Conservation (phyloP, 2,888 invertebrate genomes). For the Ephialtes manifestator region DNA sequence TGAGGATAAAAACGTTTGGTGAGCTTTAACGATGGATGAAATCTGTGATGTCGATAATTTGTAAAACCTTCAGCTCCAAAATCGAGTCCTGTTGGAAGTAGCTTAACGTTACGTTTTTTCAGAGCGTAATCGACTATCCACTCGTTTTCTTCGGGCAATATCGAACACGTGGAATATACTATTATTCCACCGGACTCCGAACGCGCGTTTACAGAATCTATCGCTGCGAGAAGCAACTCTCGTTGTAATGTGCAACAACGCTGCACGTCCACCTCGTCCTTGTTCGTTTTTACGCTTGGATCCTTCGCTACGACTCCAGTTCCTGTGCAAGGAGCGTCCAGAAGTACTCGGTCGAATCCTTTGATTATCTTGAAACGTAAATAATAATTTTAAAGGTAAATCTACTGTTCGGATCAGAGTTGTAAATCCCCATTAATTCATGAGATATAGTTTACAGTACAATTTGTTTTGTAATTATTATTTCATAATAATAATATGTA, state of each 20-base stretch:
- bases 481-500: too few species aligned
- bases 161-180: conserved; percentile 99
- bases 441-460: too few species aligned
- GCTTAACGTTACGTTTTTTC: conserved; percentile 96
- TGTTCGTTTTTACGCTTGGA: conserved; percentile 97
- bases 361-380: conserved; percentile 94
- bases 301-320: conserved; percentile 99
- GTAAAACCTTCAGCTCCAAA: conserved; percentile 98
- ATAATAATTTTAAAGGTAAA: too few species aligned
- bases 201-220: conserved; percentile 97
- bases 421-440: too few species aligned
- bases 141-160: conserved; percentile 99
- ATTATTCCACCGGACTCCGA: conserved; percentile 97
- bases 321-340: conserved; percentile 99
- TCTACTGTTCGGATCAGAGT: too few species aligned
- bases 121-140: conserved; percentile 98
- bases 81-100: conserved; percentile 97
- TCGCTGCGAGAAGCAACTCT: conserved; percentile 97
- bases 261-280: conserved; percentile 96
- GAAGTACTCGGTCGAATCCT: conserved; percentile 97
- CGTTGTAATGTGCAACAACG: conserved; percentile 97
- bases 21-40: conserved; percentile 95
- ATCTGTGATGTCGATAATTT: conserved; percentile 94
- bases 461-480: too few species aligned
- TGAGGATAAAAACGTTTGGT: conserved; percentile 98